Percentiles rank a stretch among this genome's conserved stretches.
Conservation (phyloP, 1,140 invertebrate genomes). For the Drosophila subpulchrella region DNA sequence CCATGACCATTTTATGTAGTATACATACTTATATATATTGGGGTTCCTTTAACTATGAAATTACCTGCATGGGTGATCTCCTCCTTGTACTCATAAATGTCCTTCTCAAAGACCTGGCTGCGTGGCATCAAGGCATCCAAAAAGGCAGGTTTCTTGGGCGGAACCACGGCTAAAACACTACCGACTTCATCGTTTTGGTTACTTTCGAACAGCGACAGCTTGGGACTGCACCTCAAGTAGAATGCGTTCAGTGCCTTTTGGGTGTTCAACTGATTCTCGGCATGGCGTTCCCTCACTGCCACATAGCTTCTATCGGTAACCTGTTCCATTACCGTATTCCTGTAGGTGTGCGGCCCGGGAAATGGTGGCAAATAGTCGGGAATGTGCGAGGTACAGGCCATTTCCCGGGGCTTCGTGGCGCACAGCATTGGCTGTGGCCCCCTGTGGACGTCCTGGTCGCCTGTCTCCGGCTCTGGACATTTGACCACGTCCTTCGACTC, state of each 20-base stretch:
- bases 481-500: not conserved
- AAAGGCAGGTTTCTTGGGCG: slow-evolving; percentile 21
- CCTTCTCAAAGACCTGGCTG: slow-evolving; percentile 24
- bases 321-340: slow-evolving; percentile 17
- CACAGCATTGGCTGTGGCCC: not conserved
- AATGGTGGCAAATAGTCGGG: slow-evolving; percentile 49
- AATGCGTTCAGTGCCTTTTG: slow-evolving; percentile 34
- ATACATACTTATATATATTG: not conserved
- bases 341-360: slow-evolving; percentile 48
- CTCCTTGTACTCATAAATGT: slow-evolving; percentile 36
- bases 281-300: not conserved
- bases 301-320: not conserved
- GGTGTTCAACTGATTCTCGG: not conserved
- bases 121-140: slow-evolving; percentile 42
- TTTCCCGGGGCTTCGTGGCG: not conserved
- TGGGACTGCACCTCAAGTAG: slow-evolving; percentile 6
- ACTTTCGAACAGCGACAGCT: slow-evolving; percentile 13
- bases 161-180: slow-evolving; percentile 1
- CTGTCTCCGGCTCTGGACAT: not conserved
- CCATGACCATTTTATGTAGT: not conserved
- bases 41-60: too few species aligned
- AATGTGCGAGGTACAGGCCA: slow-evolving; percentile 12
- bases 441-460: slow-evolving; percentile 28
- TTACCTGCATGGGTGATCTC: slow-evolving; percentile 19
- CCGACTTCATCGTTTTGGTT: not conserved